phyloP scores from a whole-genome alignment of 2,113 vertebrate genomes.

The Gadus macrocephalus region DNA sequence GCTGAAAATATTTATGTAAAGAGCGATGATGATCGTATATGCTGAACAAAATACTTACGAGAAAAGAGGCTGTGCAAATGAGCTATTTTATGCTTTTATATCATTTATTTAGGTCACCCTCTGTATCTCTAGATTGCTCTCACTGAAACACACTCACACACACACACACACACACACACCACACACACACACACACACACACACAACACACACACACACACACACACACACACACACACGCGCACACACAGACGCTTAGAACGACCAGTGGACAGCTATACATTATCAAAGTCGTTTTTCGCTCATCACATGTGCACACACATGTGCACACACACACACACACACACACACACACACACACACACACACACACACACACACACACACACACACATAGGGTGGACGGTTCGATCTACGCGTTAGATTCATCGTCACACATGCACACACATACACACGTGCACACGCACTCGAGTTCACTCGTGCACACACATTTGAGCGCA shows the following conservation, averaged over 20 bases:
- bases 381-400: no score
- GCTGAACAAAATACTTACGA: slow-evolving; percentile 8
- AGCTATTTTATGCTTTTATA: neutral
- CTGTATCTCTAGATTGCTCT: slow-evolving; percentile 14
- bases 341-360: no score
- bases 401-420: no score
- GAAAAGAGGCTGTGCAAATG: neutral
- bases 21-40: slow-evolving; percentile 18
- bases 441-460: neutral
- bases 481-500: neutral
- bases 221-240: no score
- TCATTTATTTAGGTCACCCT: slow-evolving; percentile 23
- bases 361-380: no score
- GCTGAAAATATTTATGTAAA: slow-evolving; percentile 29
- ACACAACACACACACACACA: no score
- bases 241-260: neutral
- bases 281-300: no score
- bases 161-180: neutral
- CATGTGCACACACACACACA: no score
- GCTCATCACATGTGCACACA: no score
- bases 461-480: neutral
- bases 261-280: no score
- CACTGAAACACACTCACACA: slow-evolving; percentile 3
- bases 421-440: no score
- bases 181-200: no score